Conservation (phyloP, 1,140 invertebrate genomes). For the Odontomachus brunneus region DNA sequence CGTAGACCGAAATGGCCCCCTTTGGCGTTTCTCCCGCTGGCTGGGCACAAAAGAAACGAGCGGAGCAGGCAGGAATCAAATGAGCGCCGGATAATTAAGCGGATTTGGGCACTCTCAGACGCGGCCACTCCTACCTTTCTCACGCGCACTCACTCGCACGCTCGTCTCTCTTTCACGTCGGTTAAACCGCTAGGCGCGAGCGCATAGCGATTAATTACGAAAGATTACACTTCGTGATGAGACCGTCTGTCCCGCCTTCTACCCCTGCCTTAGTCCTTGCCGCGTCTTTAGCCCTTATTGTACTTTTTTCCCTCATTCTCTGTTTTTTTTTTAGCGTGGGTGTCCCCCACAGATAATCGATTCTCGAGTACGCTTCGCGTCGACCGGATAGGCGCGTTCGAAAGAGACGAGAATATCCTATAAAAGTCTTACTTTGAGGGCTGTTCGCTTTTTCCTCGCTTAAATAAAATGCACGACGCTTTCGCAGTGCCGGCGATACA, state of each 20-base stretch:
- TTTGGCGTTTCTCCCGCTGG: slow-evolving; percentile 31
- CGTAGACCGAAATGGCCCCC: slow-evolving; percentile 46
- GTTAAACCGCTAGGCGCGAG: slow-evolving; percentile 62
- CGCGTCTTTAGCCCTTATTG: neutral
- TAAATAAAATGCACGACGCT: slow-evolving; percentile 33
- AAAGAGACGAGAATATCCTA: slow-evolving; percentile 12
- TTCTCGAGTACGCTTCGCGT: slow-evolving; percentile 15
- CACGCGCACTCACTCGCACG: neutral
- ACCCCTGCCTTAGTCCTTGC: neutral
- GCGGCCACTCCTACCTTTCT: slow-evolving; percentile 51
- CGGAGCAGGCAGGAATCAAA: slow-evolving; percentile 64
- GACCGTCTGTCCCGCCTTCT: slow-evolving; percentile 23
- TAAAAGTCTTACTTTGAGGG: neutral
- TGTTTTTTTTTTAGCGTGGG: neutral
- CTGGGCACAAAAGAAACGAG: slow-evolving; percentile 62
- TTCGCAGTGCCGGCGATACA: neutral
- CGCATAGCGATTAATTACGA: slow-evolving; percentile 70
- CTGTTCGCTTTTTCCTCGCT: neutral
- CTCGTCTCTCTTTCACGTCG: slow-evolving; percentile 36
- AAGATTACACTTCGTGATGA: slow-evolving; percentile 65
- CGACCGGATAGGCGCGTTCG: slow-evolving; percentile 10
- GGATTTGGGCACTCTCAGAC: slow-evolving; percentile 70
- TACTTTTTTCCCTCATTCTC: neutral
- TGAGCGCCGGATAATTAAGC: slow-evolving; percentile 71
- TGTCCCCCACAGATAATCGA: slow-evolving; percentile 53